Conservation (phyloP, 2,113 vertebrate species). For the Brachirus orientalis region DNA sequence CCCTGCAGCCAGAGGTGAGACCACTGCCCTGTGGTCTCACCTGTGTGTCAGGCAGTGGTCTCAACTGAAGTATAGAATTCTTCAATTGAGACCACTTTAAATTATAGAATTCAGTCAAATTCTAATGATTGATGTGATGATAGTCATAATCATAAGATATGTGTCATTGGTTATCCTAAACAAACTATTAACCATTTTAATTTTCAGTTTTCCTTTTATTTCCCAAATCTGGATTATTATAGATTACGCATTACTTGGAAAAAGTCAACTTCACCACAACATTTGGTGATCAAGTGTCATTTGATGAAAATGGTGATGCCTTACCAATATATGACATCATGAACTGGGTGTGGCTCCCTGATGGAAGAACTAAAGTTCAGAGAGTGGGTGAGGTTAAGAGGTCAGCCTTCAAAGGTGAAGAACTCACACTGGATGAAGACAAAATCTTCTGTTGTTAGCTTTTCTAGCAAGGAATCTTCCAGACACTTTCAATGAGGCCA, state of each 20-base stretch:
- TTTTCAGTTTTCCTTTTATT: too few species aligned
- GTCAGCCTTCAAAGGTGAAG: conserved; percentile 40
- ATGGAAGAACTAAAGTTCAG: conserved; percentile 54
- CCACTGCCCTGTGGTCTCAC: too few species aligned
- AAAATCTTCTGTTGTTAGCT: too few species aligned
- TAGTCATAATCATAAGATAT: too few species aligned
- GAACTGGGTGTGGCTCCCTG: conserved; percentile 73
- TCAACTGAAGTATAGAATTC: too few species aligned
- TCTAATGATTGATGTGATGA: too few species aligned
- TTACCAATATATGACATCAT: conserved; percentile 77
- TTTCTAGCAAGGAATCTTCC: too few species aligned
- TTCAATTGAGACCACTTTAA: too few species aligned
- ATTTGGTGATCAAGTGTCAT: conserved; percentile 75
- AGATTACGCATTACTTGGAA: conserved; percentile 75
- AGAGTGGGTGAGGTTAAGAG: conserved; percentile 71
- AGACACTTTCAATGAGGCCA: not conserved
- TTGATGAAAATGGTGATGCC: conserved; percentile 77
- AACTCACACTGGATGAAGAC: not conserved
- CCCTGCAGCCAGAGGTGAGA: too few species aligned
- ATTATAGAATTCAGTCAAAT: too few species aligned
- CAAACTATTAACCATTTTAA: too few species aligned
- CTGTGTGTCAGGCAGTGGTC: too few species aligned
- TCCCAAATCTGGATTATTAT: not conserved
- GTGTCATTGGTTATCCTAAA: not conserved
- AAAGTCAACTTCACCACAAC: conserved; percentile 75